Percentiles rank a stretch among this genome's conserved stretches.
Evolutionary conservation across 2,797 vertebrate genomes (phyloP).

Genomic region (Trachurus trachurus): DNA sequence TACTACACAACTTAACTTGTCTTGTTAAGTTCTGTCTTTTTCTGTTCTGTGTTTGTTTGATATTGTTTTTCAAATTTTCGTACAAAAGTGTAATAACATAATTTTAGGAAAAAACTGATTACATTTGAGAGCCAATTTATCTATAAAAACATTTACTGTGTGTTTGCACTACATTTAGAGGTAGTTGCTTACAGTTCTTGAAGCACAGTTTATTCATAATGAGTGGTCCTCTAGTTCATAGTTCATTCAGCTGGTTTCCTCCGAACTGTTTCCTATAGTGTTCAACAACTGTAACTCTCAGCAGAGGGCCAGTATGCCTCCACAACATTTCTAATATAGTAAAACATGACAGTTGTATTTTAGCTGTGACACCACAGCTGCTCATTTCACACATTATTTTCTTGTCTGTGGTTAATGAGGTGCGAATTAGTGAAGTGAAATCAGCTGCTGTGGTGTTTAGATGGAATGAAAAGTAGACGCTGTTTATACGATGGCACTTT

Average conservation of each 20-base stretch:
- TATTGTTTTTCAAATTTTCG: too few relatives aligned
- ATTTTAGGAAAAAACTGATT: too few relatives aligned
- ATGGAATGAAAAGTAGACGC: conserved; percentile 22
- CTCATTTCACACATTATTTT: conserved; percentile 35
- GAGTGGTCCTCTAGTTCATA: background rate
- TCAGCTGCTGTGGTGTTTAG: conserved; percentile 40
- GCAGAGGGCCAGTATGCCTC: background rate
- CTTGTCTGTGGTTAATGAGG: conserved; percentile 33
- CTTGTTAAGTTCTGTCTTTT: too few relatives aligned
- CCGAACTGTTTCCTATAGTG: background rate
- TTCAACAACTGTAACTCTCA: background rate
- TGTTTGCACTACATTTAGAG: background rate
- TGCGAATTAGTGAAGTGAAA: conserved; percentile 45
- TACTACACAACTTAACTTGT: too few relatives aligned
- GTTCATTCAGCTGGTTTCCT: background rate
- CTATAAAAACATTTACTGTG: too few relatives aligned
- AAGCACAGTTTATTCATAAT: background rate
- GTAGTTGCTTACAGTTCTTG: background rate
- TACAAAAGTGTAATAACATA: too few relatives aligned
- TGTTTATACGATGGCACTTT: conserved; percentile 25
- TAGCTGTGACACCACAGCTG: conserved; percentile 25
- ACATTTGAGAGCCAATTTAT: too few relatives aligned
- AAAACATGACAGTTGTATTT: conserved; percentile 30
- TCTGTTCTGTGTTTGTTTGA: too few relatives aligned
- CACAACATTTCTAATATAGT: background rate